Evolutionary conservation across 1,140 invertebrate species (phyloP).

Genomic region (Micrasema longulum): DNA sequence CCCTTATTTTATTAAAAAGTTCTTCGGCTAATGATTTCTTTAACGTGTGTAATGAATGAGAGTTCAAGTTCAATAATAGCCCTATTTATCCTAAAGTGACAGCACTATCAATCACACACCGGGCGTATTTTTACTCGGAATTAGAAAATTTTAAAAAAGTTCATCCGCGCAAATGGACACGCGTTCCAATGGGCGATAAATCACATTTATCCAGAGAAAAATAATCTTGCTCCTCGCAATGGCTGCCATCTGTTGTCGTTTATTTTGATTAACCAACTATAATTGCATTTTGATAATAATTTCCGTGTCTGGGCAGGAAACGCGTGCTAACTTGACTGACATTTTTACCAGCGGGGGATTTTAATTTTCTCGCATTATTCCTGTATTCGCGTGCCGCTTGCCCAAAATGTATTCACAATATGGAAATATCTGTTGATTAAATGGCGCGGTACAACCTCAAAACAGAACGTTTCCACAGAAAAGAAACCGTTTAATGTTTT

Average conservation of each 20-base stretch:
- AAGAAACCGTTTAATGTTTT: no score
- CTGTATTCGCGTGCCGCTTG: constrained; percentile 26
- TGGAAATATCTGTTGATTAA: constrained; percentile 27
- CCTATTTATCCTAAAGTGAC: neutral
- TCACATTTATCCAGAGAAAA: constrained; percentile 35
- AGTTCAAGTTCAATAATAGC: neutral
- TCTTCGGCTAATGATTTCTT: no score
- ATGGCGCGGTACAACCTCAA: neutral
- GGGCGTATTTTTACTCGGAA: constrained; percentile 33
- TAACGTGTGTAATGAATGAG: neutral
- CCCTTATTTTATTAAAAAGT: no score
- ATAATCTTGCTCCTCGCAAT: constrained; percentile 13
- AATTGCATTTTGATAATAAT: constrained; percentile 37
- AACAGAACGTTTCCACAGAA: no score
- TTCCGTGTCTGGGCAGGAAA: constrained; percentile 26
- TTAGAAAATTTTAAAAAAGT: constrained; percentile 26
- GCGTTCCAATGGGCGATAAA: constrained; percentile 30
- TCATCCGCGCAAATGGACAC: constrained; percentile 31
- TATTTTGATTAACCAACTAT: constrained; percentile 39
- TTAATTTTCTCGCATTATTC: constrained; percentile 44
- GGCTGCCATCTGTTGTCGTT: constrained; percentile 34
- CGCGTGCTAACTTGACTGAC: constrained; percentile 44
- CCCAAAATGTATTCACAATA: constrained; percentile 29
- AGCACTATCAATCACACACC: constrained; percentile 23
- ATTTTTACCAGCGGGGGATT: constrained; percentile 45